These are phyloP conservation scores for Synergus umbraculus DNA, from an alignment of 2,888 invertebrate species.

Conservation along the genomic window DNA sequence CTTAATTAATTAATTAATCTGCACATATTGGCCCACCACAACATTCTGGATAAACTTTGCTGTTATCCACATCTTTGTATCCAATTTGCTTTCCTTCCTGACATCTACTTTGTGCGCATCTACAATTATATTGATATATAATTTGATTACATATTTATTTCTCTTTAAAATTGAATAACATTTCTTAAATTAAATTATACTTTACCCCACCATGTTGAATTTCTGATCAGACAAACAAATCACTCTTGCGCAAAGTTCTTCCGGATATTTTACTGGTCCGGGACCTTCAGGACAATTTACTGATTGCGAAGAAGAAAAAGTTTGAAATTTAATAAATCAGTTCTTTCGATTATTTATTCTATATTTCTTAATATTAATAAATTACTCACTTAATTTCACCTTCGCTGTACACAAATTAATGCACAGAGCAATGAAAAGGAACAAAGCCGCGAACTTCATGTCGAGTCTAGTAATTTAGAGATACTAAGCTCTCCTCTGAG, in stretches of 20 bases:
- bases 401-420: not conserved
- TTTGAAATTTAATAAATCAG: too few species aligned
- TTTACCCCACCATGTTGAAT: conserved; percentile 13
- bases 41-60: conserved; percentile 52
- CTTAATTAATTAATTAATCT: too few species aligned
- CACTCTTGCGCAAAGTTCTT: not conserved
- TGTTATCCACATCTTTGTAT: conserved; percentile 43
- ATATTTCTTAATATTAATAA: too few species aligned
- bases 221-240: conserved; percentile 4
- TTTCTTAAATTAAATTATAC: not conserved
- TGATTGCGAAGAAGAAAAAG: not conserved
- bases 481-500: not conserved
- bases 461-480: not conserved
- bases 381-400: conserved; percentile 8
- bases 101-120: conserved; percentile 44
- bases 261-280: not conserved
- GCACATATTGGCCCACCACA: conserved; percentile 49
- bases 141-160: not conserved
- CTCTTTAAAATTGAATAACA: not conserved
- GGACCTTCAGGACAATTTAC: not conserved
- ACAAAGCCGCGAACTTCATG: not conserved
- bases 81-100: conserved; percentile 45
- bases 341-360: too few species aligned
- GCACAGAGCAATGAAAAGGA: not conserved
- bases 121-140: conserved; percentile 29